Evolutionary conservation across 2,113 vertebrate genomes (phyloP).

Genomic region (Coregonus clupeaformis): DNA sequence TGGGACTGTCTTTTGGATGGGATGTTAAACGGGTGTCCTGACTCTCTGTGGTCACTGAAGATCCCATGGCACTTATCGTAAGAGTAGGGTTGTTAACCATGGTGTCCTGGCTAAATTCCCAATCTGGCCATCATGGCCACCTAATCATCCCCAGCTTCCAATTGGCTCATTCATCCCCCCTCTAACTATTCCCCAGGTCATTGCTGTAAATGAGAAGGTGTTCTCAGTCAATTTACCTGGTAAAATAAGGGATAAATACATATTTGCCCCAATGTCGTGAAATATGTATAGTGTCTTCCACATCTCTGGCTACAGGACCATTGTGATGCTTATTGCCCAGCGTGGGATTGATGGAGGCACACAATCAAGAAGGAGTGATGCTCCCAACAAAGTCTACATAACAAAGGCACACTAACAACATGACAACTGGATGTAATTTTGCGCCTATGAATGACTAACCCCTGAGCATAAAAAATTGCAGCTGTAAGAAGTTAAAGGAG

Average conservation of each 20-base stretch:
- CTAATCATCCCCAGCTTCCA: no score
- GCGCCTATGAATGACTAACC: constrained; percentile 11
- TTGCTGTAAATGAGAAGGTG: no score
- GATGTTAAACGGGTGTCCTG: no score
- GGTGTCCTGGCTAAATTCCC: no score
- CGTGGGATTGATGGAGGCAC: constrained; percentile 65
- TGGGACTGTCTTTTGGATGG: neutral
- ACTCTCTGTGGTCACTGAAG: no score
- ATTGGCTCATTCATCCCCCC: no score
- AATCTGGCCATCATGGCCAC: no score
- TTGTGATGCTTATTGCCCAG: constrained; percentile 71
- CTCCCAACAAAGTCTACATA: constrained; percentile 64
- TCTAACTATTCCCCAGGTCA: no score
- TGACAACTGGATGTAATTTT: constrained; percentile 58
- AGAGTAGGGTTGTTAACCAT: no score
- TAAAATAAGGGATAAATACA: no score
- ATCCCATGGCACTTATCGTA: no score
- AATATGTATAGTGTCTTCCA: constrained; percentile 3
- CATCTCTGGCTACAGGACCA: constrained; percentile 25
- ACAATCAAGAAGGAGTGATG: constrained; percentile 58
- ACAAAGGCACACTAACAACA: constrained; percentile 63
- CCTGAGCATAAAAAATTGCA: neutral
- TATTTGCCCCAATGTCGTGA: neutral
- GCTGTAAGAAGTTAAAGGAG: neutral
- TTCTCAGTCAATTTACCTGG: no score